These are phyloP conservation scores for Eidolon helvum DNA, from an alignment of 2,113 vertebrate genomes.

Conservation along the genomic window DNA sequence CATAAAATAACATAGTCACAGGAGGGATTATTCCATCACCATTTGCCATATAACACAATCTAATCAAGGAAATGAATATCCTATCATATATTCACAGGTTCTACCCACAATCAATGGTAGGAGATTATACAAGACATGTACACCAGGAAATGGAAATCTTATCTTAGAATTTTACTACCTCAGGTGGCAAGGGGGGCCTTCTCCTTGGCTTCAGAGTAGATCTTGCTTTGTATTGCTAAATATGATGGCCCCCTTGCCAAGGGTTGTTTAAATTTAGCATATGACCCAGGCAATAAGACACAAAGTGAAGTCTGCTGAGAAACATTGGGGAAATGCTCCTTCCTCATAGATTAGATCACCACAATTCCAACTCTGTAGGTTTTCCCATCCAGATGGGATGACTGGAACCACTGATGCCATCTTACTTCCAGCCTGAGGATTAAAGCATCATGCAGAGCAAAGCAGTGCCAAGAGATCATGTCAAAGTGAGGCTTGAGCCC, in stretches of 20 bases:
- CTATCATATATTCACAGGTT: neutral
- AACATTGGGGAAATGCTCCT: neutral
- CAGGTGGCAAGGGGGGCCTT: neutral
- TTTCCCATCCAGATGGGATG: neutral
- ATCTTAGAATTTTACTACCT: neutral
- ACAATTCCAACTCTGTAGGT: neutral
- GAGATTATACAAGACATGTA: neutral
- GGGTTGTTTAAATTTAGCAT: neutral
- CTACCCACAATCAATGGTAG: neutral
- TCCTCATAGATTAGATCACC: neutral
- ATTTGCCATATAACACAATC: neutral
- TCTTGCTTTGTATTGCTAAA: neutral
- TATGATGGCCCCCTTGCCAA: neutral
- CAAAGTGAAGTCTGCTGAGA: neutral
- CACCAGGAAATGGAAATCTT: neutral
- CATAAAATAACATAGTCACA: neutral
- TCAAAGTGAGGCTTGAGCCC: neutral
- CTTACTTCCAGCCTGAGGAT: neutral
- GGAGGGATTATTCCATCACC: neutral
- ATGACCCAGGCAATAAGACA: neutral
- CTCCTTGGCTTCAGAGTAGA: neutral
- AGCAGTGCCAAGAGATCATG: neutral
- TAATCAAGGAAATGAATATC: neutral
- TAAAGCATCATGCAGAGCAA: neutral
- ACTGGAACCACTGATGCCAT: neutral